Conservation (phyloP, 2,113 vertebrate species). For the Motacilla tschutschensis region DNA sequence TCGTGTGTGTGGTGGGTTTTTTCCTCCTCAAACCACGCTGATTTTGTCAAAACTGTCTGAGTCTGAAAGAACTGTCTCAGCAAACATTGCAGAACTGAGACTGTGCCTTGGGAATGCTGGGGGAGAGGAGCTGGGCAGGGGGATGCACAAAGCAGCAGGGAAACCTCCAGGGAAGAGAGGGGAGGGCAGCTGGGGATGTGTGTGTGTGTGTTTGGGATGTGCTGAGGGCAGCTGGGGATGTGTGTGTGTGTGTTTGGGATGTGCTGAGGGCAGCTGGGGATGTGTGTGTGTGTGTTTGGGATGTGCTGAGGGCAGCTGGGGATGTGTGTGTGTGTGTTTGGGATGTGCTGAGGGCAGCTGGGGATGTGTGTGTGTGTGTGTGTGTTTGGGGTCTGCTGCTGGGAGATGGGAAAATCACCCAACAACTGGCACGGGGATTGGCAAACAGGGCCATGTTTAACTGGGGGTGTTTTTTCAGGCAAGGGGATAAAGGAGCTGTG, state of each 20-base stretch:
- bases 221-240: no score
- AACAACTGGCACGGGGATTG: neutral
- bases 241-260: no score
- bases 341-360: no score
- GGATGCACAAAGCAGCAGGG: constrained; percentile 19
- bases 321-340: no score
- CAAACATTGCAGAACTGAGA: constrained; percentile 49
- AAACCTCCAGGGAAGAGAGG: neutral
- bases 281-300: no score
- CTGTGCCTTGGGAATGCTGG: neutral
- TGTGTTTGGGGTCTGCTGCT: neutral
- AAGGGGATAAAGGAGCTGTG: neutral
- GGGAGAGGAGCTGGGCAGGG: constrained; percentile 24
- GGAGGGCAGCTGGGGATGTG: neutral
- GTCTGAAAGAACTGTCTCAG: neutral
- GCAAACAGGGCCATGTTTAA: neutral
- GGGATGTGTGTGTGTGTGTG: neutral
- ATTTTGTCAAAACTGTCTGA: neutral
- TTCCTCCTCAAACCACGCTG: neutral
- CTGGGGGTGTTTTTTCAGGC: neutral
- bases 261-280: no score
- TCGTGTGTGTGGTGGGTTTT: neutral
- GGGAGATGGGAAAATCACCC: neutral
- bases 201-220: neutral
- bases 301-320: neutral